Percentiles rank a stretch among this genome's conserved stretches.
Evolutionary conservation across 53 echinoderm and acorn worm species (phyloP).

Genomic region (Patiria pectinifera): DNA sequence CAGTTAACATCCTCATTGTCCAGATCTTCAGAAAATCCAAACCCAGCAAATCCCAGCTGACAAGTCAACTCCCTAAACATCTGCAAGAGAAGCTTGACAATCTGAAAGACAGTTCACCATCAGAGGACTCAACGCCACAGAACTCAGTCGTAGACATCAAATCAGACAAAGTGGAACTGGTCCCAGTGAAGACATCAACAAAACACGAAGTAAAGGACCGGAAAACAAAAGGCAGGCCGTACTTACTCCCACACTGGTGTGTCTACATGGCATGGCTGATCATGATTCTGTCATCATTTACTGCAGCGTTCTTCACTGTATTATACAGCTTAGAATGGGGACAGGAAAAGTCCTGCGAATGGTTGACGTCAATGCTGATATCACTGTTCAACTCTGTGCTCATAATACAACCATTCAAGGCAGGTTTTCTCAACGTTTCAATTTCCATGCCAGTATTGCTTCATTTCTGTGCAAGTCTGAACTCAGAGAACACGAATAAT

Average conservation of each 20-base stretch:
- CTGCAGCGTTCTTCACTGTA: slow-evolving; percentile 76
- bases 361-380: slow-evolving; percentile 76
- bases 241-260: slow-evolving; percentile 77
- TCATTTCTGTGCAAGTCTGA: not conserved
- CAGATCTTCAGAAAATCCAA: slow-evolving; percentile 79
- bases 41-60: slow-evolving; percentile 39
- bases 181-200: not conserved
- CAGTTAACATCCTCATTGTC: slow-evolving; percentile 81
- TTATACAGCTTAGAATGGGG: slow-evolving; percentile 85
- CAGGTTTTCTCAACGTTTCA: not conserved
- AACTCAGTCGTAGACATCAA: slow-evolving; percentile 26
- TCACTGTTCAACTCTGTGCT: slow-evolving; percentile 83
- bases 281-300: slow-evolving; percentile 60
- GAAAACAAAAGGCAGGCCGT: slow-evolving; percentile 59
- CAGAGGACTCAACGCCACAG: slow-evolving; percentile 7
- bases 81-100: slow-evolving; percentile 28
- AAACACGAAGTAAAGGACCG: not conserved
- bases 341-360: slow-evolving; percentile 69
- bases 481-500: not conserved
- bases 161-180: slow-evolving; percentile 21
- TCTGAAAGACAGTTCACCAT: not conserved
- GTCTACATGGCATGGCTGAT: slow-evolving; percentile 77
- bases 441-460: not conserved
- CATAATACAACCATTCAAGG: slow-evolving; percentile 82
- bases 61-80: slow-evolving; percentile 31